These are phyloP conservation scores for Antennarius striatus DNA, from an alignment of 2,113 vertebrate species.

Conservation along the genomic window DNA sequence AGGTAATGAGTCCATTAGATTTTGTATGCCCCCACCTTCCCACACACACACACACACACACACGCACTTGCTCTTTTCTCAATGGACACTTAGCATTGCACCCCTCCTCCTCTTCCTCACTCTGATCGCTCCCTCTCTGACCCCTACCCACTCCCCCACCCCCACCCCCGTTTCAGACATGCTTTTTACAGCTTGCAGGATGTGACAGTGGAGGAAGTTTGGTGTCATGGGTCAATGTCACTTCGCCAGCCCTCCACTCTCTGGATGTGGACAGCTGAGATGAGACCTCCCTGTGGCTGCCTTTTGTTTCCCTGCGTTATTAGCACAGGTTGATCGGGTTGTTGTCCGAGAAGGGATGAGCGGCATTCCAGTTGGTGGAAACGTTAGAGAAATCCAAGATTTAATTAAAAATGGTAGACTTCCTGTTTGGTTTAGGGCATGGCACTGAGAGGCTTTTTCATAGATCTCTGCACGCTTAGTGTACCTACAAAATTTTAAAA, in stretches of 20 bases:
- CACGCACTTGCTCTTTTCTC: constrained; percentile 64
- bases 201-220: constrained; percentile 65
- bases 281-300: constrained; percentile 22
- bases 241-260: constrained; percentile 51
- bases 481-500: no score
- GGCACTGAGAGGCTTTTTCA: no score
- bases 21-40: no score
- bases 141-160: constrained; percentile 20
- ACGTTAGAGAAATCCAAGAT: no score
- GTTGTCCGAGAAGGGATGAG: no score
- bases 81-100: constrained; percentile 61
- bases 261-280: constrained; percentile 27
- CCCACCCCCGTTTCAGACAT: constrained; percentile 58
- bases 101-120: constrained; percentile 45
- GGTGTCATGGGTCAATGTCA: constrained; percentile 77
- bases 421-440: no score
- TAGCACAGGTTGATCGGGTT: no score
- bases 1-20: no score
- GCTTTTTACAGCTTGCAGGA: constrained; percentile 80
- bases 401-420: no score
- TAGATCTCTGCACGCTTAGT: no score
- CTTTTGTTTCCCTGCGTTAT: not conserved
- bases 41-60: constrained; percentile 38
- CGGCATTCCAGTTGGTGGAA: no score
- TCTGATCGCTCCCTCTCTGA: constrained; percentile 48